Conservation (phyloP, 2,797 vertebrate species). For the Synaphobranchus kaupii region DNA sequence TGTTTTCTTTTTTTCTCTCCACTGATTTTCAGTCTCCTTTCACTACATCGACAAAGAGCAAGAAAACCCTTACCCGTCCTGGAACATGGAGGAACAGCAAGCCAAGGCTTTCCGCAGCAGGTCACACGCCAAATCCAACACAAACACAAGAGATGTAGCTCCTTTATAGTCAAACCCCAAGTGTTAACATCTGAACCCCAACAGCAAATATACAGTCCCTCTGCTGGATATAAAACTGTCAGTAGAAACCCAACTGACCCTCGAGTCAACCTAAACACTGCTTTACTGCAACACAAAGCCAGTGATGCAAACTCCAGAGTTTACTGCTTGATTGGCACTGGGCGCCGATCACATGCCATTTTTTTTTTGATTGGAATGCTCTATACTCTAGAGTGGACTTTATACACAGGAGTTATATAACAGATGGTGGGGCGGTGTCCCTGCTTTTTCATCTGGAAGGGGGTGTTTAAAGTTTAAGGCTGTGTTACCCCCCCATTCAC, state of each 20-base stretch:
- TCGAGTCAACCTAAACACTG: neutral
- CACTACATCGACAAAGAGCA: neutral
- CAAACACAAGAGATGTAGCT: neutral
- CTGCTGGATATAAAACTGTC: neutral
- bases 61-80: slow-evolving; percentile 58
- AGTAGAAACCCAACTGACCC: slow-evolving; percentile 12
- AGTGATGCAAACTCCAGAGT: neutral
- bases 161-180: neutral
- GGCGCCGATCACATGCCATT: neutral
- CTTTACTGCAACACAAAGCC: neutral
- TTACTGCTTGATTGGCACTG: neutral
- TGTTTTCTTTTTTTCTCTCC: neutral
- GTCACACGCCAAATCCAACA: neutral
- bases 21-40: slow-evolving; percentile 11
- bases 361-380: neutral
- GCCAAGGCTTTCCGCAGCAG: slow-evolving; percentile 1
- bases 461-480: neutral
- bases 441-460: neutral
- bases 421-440: neutral
- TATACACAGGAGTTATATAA: neutral
- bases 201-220: slow-evolving; percentile 22
- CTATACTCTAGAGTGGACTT: neutral
- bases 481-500: neutral
- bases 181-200: slow-evolving; percentile 6
- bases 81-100: slow-evolving; percentile 56